Conservation (phyloP, 2,797 vertebrate genomes). For the Leptoclinus maculatus region DNA sequence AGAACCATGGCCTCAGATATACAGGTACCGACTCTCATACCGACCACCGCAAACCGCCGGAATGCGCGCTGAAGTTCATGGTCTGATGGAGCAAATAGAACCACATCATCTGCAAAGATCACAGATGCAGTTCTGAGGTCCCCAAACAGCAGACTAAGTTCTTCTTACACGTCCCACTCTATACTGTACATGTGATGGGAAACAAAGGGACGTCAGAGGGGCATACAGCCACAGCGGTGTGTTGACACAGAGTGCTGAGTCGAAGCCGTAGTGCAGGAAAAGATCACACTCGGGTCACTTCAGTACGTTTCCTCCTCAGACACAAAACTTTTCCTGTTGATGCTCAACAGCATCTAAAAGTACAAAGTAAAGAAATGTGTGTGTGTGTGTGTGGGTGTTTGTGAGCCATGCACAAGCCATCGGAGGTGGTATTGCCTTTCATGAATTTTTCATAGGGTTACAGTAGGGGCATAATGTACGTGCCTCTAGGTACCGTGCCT, state of each 20-base stretch:
- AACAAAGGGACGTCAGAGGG: constrained; percentile 1
- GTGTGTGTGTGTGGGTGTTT: neutral
- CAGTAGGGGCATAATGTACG: neutral
- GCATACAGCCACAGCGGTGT: neutral
- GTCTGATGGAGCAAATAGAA: no score
- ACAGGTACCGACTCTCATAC: no score
- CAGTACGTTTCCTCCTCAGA: constrained; percentile 2
- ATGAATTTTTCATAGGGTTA: constrained; percentile 54
- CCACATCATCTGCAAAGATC: no score
- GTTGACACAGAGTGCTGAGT: neutral
- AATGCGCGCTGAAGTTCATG: no score
- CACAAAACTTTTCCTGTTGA: neutral
- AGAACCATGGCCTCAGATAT: neutral
- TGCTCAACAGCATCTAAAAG: neutral
- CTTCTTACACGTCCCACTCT: neutral
- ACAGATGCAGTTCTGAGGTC: no score
- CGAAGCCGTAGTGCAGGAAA: neutral
- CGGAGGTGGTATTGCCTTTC: neutral
- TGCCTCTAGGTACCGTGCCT: no score
- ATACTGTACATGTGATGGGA: neutral
- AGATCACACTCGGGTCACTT: constrained; percentile 12
- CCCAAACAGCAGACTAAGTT: neutral
- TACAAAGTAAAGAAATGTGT: neutral
- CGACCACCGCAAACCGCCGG: no score
- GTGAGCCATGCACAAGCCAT: neutral